Conservation (phyloP, 2,113 vertebrate species). For the Pedionomus torquatus region DNA sequence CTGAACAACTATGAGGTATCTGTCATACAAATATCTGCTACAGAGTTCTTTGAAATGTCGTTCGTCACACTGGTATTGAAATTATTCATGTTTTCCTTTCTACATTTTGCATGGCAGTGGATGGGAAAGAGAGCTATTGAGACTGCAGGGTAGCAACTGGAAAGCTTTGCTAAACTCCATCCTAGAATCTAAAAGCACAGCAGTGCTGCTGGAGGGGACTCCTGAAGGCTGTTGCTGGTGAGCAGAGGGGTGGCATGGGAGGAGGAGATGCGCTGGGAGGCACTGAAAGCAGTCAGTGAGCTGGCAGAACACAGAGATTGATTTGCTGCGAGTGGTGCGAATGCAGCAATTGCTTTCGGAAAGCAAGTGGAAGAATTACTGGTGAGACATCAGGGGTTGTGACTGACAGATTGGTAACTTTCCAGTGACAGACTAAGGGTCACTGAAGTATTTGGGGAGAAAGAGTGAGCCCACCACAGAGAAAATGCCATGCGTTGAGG, state of each 20-base stretch:
- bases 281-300: neutral
- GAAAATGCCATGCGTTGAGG: constrained; percentile 18
- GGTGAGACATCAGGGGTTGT: constrained; percentile 37
- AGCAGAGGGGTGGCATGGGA: neutral
- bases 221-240: neutral
- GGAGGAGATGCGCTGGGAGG: neutral
- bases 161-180: neutral
- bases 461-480: constrained; percentile 31
- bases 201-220: neutral
- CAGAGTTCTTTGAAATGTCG: neutral
- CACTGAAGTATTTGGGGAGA: constrained; percentile 37
- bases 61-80: neutral
- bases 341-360: constrained; percentile 43
- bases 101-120: neutral
- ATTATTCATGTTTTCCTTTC: neutral
- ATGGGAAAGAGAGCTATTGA: neutral
- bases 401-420: constrained; percentile 60
- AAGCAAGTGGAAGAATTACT: constrained; percentile 35
- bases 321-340: neutral
- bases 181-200: neutral
- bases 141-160: neutral
- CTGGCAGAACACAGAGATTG: neutral
- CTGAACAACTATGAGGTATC: neutral
- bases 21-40: neutral
- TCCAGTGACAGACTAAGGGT: constrained; percentile 54